A percentile compares a stretch with the other conserved stretches of the same genome.
Conservation (phyloP, 2,797 vertebrate species). For the Avahi laniger region DNA sequence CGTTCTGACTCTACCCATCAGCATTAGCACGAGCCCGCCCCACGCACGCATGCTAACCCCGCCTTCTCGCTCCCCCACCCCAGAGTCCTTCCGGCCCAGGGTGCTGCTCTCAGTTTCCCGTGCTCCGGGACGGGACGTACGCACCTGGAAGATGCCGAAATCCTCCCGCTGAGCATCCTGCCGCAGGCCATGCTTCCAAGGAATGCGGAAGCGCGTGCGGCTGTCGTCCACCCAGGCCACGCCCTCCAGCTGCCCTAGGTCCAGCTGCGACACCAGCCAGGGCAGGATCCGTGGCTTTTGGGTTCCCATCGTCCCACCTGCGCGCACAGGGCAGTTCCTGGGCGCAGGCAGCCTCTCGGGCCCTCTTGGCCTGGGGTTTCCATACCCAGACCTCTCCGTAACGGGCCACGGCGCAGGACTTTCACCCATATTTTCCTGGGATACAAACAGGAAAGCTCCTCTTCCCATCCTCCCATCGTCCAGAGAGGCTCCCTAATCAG, state of each 20-base stretch:
- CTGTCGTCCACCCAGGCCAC: constrained; percentile 88
- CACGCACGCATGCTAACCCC: fast-evolving
- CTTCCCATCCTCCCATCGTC: background rate
- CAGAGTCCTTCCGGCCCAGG: fast-evolving
- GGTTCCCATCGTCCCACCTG: constrained; percentile 84
- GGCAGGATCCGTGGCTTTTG: constrained; percentile 90
- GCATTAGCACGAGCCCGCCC: background rate
- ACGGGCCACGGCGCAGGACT: background rate
- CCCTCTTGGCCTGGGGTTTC: background rate
- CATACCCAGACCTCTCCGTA: background rate
- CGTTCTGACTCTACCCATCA: background rate
- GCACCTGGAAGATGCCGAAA: constrained; percentile 91
- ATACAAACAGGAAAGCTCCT: background rate
- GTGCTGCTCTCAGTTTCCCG: background rate
- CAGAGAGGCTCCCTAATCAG: background rate
- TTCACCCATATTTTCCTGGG: background rate
- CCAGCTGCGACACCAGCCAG: constrained; percentile 88
- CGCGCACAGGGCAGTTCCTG: background rate
- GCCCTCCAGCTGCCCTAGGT: constrained; percentile 86
- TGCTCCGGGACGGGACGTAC: fast-evolving
- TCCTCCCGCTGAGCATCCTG: constrained; percentile 88
- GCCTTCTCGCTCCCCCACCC: background rate
- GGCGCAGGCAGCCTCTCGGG: background rate
- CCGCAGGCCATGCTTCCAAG: constrained; percentile 92
- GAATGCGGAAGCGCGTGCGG: constrained; percentile 87